Percentiles rank a stretch among this genome's conserved stretches.
These are phyloP conservation scores for Tiliqua scincoides DNA, from an alignment of 2,113 vertebrate genomes.

Conservation along the genomic window DNA sequence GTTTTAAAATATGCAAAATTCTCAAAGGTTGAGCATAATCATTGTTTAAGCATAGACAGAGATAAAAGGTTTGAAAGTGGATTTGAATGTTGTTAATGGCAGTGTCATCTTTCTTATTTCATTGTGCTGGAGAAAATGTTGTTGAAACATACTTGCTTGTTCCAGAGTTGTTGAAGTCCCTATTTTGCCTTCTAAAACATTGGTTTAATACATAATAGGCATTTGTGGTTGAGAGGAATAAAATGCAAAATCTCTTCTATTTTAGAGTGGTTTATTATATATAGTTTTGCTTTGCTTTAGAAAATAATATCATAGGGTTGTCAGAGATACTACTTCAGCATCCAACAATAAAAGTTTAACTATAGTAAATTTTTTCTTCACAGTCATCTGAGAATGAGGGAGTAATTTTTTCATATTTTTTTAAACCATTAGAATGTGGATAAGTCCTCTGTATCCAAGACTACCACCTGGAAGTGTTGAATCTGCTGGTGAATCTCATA, in stretches of 20 bases:
- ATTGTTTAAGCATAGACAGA: neutral
- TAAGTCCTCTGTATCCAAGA: conserved; percentile 92
- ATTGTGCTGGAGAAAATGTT: neutral
- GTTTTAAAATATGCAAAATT: neutral
- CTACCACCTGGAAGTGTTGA: conserved; percentile 76
- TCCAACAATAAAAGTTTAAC: neutral
- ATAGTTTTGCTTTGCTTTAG: neutral
- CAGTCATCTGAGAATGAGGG: neutral
- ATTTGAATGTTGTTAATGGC: neutral
- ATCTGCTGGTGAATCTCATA: conserved; percentile 87
- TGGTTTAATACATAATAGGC: neutral
- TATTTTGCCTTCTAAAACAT: neutral
- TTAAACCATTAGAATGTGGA: conserved; percentile 85
- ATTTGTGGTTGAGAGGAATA: neutral
- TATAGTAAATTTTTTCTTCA: neutral
- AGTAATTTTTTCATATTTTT: neutral
- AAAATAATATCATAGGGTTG: neutral
- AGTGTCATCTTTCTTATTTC: neutral
- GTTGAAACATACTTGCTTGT: neutral
- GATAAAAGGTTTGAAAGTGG: neutral
- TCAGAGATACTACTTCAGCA: neutral
- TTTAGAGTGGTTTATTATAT: neutral
- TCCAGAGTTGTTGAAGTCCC: neutral
- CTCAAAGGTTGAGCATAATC: neutral
- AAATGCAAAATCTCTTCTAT: neutral